Evolutionary conservation across 1,140 invertebrate genomes (phyloP).

Genomic region (Drosophila arizonae): DNA sequence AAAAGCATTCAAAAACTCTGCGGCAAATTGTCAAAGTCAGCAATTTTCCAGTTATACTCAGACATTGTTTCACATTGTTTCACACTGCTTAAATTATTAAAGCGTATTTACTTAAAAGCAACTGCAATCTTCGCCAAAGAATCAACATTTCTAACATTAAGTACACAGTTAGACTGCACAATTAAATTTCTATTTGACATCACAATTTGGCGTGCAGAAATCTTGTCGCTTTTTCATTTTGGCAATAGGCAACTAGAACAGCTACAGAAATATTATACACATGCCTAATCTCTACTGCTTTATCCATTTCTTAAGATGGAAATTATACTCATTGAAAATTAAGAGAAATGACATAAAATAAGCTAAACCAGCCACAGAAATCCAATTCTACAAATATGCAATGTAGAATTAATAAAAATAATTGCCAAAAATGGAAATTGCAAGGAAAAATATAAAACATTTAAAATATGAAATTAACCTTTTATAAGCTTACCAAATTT

Average conservation of each 20-base stretch:
- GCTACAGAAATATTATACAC: too few relatives aligned
- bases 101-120: slow-evolving; percentile 13
- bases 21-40: slow-evolving; percentile 56
- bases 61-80: slow-evolving; percentile 61
- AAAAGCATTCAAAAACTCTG: slow-evolving; percentile 63
- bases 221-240: background rate
- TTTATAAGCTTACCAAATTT: background rate
- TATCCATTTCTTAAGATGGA: too few relatives aligned
- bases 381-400: too few relatives aligned
- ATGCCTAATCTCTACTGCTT: too few relatives aligned
- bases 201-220: background rate
- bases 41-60: slow-evolving; percentile 37
- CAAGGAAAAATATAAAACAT: too few relatives aligned
- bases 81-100: slow-evolving; percentile 55
- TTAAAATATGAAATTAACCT: too few relatives aligned
- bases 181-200: slow-evolving; percentile 29
- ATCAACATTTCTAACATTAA: slow-evolving; percentile 6
- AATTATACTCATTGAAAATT: too few relatives aligned
- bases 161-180: slow-evolving; percentile 9
- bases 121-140: slow-evolving; percentile 5
- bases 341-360: too few relatives aligned
- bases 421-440: too few relatives aligned
- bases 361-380: too few relatives aligned
- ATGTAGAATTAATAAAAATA: too few relatives aligned
- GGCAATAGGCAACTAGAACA: background rate